phyloP scores from a whole-genome alignment of 2,113 vertebrate genomes.

The mouse (Mus musculus) region DNA sequence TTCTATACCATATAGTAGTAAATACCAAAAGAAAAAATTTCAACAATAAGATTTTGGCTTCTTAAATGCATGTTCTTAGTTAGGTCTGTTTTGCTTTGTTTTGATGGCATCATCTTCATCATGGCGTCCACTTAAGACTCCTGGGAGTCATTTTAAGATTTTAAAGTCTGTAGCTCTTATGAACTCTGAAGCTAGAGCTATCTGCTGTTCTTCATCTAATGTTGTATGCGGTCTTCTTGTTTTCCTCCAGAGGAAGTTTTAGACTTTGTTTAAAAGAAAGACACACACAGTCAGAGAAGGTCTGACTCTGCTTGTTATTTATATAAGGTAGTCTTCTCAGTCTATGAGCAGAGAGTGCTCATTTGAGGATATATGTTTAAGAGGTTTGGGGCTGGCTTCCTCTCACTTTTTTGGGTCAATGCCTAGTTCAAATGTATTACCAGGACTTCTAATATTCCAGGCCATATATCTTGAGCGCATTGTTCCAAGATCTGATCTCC shows the following conservation, averaged over 20 bases:
- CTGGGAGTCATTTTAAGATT: conserved; percentile 51
- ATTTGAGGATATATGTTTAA: conserved; percentile 54
- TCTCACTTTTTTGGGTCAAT: conserved; percentile 64
- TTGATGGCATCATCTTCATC: conserved; percentile 56
- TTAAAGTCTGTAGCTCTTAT: conserved; percentile 57
- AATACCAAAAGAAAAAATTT: conserved; percentile 41
- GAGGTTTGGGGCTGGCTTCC: conserved; percentile 61
- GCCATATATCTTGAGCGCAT: conserved; percentile 55
- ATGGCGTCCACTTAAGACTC: conserved; percentile 46
- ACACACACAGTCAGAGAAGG: conserved; percentile 17
- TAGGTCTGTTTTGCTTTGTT: neutral
- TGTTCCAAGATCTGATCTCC: conserved; percentile 37
- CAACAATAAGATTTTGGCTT: conserved; percentile 17
- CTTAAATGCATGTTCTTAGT: conserved; percentile 50
- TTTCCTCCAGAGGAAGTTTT: conserved; percentile 65
- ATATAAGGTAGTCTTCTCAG: conserved; percentile 44
- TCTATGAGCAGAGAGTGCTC: conserved; percentile 6
- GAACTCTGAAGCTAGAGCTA: conserved; percentile 58
- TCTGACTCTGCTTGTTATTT: neutral
- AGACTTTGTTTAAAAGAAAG: conserved; percentile 73
- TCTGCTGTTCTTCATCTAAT: conserved; percentile 65
- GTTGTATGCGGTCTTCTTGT: conserved; percentile 41
- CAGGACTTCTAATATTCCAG: conserved; percentile 60
- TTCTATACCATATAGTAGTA: conserved; percentile 36
- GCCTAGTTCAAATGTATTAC: conserved; percentile 61